phyloP scores from a whole-genome alignment of 2,888 invertebrate genomes.

The Ectemnius cavifrons region DNA sequence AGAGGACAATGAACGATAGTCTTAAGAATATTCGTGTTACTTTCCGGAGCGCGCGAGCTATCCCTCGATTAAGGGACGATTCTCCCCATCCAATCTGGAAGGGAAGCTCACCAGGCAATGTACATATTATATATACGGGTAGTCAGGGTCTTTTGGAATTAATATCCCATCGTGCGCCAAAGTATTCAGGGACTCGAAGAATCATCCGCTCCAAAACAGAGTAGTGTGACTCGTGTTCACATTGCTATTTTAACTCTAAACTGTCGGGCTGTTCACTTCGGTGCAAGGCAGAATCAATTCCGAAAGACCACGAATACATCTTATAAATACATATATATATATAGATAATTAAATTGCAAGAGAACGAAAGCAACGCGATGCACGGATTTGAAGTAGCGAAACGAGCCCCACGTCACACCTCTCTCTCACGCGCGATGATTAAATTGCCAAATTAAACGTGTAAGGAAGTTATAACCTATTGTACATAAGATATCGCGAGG shows the following conservation, averaged over 20 bases:
- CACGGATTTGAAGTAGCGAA: conserved; percentile 62
- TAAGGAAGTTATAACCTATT: conserved; percentile 45
- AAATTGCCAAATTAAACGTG: conserved; percentile 61
- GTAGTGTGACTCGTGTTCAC: too few species aligned
- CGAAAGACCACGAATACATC: background rate
- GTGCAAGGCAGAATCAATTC: too few species aligned
- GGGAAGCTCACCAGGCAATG: conserved; percentile 26
- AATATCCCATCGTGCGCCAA: too few species aligned
- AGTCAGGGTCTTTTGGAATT: background rate
- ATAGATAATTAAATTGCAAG: conserved; percentile 28
- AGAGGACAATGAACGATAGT: too few species aligned
- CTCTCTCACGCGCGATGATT: conserved; percentile 32
- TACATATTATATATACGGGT: conserved; percentile 48
- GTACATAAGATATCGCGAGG: conserved; percentile 60
- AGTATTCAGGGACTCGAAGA: too few species aligned
- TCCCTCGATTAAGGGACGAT: conserved; percentile 39
- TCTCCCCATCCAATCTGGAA: conserved; percentile 8
- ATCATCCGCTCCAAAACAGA: too few species aligned
- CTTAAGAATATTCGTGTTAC: conserved; percentile 1
- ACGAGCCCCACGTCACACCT: conserved; percentile 34
- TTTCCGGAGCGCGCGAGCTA: conserved; percentile 6
- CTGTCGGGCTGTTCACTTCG: too few species aligned
- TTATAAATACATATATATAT: conserved; percentile 29
- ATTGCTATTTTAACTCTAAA: too few species aligned
- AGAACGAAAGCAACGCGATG: conserved; percentile 50